phyloP scores from a whole-genome alignment of 2,888 invertebrate species.

The Norana najaformis region DNA sequence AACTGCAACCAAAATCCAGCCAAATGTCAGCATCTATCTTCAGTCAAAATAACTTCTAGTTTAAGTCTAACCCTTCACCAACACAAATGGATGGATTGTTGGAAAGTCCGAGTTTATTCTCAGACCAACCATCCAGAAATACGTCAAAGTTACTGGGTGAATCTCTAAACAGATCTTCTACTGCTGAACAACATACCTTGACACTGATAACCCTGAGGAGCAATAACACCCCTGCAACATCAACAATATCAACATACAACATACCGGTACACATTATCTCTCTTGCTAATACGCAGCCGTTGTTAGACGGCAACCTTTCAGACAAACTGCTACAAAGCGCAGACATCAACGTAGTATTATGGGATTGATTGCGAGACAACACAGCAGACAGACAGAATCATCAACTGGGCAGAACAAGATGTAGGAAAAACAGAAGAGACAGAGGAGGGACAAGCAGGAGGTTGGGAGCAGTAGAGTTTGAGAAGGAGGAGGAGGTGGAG shows the following conservation, averaged over 20 bases:
- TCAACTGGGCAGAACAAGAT: background rate
- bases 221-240: constrained; percentile 60
- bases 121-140: background rate
- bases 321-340: too few relatives aligned
- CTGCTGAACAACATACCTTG: constrained; percentile 59
- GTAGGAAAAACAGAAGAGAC: background rate
- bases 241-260: background rate
- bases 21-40: too few relatives aligned
- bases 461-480: background rate
- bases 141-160: background rate
- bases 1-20: too few relatives aligned
- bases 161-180: background rate
- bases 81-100: too few relatives aligned
- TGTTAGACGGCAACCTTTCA: too few relatives aligned
- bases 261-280: too few relatives aligned
- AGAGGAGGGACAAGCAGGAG: background rate
- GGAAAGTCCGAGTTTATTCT: background rate
- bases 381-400: background rate
- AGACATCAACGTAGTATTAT: background rate
- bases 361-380: background rate
- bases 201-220: constrained; percentile 64
- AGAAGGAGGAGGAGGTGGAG: too few relatives aligned
- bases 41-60: too few relatives aligned
- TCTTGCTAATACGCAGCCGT: too few relatives aligned
- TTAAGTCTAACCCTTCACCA: too few relatives aligned